Conservation (phyloP, 2,797 vertebrate species). For the Holocentrus rufus region DNA sequence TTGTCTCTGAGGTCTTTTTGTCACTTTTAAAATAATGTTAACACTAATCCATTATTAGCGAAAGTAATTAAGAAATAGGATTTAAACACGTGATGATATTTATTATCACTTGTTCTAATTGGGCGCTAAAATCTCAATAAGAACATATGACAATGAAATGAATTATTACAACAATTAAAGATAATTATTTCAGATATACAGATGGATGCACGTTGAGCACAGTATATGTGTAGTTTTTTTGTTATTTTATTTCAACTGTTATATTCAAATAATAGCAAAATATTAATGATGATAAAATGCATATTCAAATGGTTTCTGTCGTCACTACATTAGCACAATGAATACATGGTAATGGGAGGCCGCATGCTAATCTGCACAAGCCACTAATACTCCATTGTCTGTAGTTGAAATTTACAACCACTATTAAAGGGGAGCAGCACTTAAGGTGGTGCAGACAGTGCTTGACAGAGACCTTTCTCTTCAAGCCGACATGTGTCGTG, state of each 20-base stretch:
- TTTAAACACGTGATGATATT: conserved; percentile 3
- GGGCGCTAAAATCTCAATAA: not conserved
- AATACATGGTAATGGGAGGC: not conserved
- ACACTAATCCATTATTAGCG: not conserved
- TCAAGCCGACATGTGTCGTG: conserved; percentile 1
- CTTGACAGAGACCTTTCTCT: conserved; percentile 3
- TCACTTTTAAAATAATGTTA: conserved; percentile 19
- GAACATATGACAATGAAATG: not conserved
- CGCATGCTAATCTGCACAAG: not conserved
- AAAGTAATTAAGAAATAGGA: conserved; percentile 15
- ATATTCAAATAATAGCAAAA: not conserved
- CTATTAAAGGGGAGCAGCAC: not conserved
- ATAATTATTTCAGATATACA: not conserved
- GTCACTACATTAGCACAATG: not conserved
- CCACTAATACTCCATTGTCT: not conserved
- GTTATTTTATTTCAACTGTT: not conserved
- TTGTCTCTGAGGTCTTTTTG: conserved; percentile 27
- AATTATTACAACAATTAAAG: not conserved
- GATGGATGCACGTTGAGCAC: not conserved
- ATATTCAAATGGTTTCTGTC: not conserved
- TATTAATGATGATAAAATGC: not conserved
- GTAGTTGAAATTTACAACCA: not conserved
- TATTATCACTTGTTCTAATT: not conserved
- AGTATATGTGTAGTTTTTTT: not conserved
- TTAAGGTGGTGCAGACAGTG: not conserved